A percentile compares a stretch with the other conserved stretches of the same genome.
Evolutionary conservation across 2,797 vertebrate species (phyloP).

Genomic region (Percopsis omiscomaycus): DNA sequence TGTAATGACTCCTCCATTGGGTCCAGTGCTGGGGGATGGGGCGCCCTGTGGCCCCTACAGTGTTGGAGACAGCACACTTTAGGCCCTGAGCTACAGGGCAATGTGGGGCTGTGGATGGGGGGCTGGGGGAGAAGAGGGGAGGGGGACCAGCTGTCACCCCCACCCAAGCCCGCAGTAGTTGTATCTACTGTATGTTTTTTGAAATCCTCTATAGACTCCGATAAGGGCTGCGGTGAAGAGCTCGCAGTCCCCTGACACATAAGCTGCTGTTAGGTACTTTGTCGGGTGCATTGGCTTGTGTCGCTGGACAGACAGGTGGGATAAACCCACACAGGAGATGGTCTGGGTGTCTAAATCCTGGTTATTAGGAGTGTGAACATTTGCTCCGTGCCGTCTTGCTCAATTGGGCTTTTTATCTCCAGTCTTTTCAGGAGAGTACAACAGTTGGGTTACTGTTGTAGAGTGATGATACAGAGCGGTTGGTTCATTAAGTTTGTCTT

Average conservation of each 20-base stretch:
- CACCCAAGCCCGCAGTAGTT: constrained; percentile 70
- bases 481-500: neutral
- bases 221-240: constrained; percentile 12
- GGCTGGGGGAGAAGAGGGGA: constrained; percentile 33
- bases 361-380: constrained; percentile 12
- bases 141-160: constrained; percentile 78
- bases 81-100: constrained; percentile 19
- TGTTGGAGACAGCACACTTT: constrained; percentile 21
- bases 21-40: constrained; percentile 16
- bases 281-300: constrained; percentile 30
- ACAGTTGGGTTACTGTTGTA: constrained; percentile 2
- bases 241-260: constrained; percentile 33
- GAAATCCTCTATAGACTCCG: constrained; percentile 36
- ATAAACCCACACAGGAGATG: neutral
- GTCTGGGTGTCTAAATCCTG: constrained; percentile 20
- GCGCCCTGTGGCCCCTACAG: neutral
- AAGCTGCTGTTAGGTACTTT: constrained; percentile 29
- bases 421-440: neutral
- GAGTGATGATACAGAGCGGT: neutral
- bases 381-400: constrained; percentile 2
- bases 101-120: constrained; percentile 16
- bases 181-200: constrained; percentile 60
- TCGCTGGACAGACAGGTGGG: neutral
- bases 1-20: constrained; percentile 41
- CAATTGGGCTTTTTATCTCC: neutral